Evolutionary conservation across 2,113 vertebrate genomes (phyloP), one percentile per base, ranked within the genome.

Genomic region (Rhadina sibilatrix): DNA sequence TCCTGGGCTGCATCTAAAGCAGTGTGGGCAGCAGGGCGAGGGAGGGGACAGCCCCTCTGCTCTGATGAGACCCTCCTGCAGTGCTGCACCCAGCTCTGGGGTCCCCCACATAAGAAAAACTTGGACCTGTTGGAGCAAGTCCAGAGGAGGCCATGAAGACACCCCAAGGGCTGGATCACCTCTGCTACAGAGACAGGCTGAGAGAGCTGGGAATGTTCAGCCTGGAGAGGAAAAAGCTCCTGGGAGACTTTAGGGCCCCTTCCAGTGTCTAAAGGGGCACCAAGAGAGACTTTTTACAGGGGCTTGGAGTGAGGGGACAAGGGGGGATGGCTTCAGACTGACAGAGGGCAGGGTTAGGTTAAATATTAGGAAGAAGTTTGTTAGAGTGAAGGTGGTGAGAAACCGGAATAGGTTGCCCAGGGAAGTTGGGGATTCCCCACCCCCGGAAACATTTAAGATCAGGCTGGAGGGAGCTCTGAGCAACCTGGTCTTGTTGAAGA

Each of bases 1-100:
- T 40, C 24, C 63, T 76, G 54, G 28, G 40, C 70, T 89, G 63
- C 47, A 60, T 40, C n/a, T 25, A 54, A 25, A 68, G 61, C 40
- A 22, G 46, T 0, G 47, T 22, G 70, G 21, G 40, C 38, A 76
- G 70, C 38, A 35, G 47, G 38, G 12, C 0, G 0, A 60, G 38
- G 7, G 38, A 53, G n/a, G 30, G n/a, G 17, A 53, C 15, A 0
- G 37, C 20, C 53, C 23, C 38, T 60, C 50, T 6, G 6, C 28
- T 53, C 53, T 30, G n/a, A 3, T 25, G 38, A 53, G 53, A 68
- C 30, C 61, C 69, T 30, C 78, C 60, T 46, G 27, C 18, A 46
- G 19, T 12, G 38, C 46, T 31, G 21, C 31, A n/a, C 10, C 40
- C 47, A 40, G 24, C 28, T 25, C 87, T 47, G n/a, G 24, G 24